Conservation (phyloP, 2,797 vertebrate species). For the Bradypus variegatus region DNA sequence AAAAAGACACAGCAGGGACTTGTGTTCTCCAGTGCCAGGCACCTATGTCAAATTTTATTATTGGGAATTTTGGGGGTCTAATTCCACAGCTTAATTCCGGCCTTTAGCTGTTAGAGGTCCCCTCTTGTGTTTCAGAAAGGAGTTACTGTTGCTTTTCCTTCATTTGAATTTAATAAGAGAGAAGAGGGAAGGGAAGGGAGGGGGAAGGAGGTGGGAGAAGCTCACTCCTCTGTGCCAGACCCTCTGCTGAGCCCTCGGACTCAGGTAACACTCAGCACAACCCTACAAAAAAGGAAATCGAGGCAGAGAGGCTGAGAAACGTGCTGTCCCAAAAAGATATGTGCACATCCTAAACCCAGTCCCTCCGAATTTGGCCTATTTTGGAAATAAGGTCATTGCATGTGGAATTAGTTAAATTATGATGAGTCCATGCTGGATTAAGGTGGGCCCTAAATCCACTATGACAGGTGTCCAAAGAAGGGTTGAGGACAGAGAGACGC, state of each 20-base stretch:
- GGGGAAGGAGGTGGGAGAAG: neutral
- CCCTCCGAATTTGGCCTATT: too few relatives aligned
- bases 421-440: too few relatives aligned
- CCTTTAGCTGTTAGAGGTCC: neutral
- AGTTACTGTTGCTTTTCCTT: neutral
- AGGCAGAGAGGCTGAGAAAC: fast-evolving
- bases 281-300: neutral
- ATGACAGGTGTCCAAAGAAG: too few relatives aligned
- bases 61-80: slow-evolving; percentile 27
- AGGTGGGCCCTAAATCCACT: too few relatives aligned
- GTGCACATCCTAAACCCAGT: too few relatives aligned
- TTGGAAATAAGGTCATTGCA: too few relatives aligned
- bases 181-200: neutral
- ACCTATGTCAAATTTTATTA: slow-evolving; percentile 52
- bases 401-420: too few relatives aligned
- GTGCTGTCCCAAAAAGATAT: too few relatives aligned
- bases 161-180: slow-evolving; percentile 1
- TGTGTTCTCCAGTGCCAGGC: neutral
- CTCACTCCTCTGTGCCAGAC: neutral
- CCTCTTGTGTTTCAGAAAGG: slow-evolving; percentile 32
- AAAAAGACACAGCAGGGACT: slow-evolving; percentile 56
- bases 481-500: too few relatives aligned
- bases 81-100: slow-evolving; percentile 41
- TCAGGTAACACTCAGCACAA: fast-evolving
- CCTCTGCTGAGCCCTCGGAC: fast-evolving